A percentile compares a stretch with the other conserved stretches of the same genome.
These are phyloP conservation scores for Carpatolechia fugitivella DNA, from an alignment of 2,888 invertebrate genomes.

Conservation along the genomic window DNA sequence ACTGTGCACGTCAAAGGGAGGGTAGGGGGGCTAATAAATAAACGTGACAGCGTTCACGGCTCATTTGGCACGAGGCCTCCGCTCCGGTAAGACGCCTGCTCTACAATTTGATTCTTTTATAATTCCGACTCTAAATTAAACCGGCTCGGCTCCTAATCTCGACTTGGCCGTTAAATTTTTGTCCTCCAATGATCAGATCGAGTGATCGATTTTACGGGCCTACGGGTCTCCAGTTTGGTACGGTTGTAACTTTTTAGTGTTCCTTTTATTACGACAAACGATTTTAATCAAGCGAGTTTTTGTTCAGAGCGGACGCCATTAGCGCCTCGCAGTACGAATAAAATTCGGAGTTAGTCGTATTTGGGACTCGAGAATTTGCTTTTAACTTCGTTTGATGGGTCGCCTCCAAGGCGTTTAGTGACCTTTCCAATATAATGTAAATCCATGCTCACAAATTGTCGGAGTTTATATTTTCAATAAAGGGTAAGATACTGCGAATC, in stretches of 20 bases:
- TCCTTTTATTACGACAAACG: constrained; percentile 78
- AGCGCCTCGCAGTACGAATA: constrained; percentile 66
- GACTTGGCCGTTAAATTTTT: constrained; percentile 64
- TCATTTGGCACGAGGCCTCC: constrained; percentile 55
- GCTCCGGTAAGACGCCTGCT: constrained; percentile 39
- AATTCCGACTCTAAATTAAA: constrained; percentile 58
- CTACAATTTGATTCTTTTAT: constrained; percentile 60
- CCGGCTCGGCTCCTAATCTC: constrained; percentile 50
- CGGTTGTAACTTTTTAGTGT: constrained; percentile 76
- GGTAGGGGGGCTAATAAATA: constrained; percentile 51
- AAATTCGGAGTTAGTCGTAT: constrained; percentile 68
- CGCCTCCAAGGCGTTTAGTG: constrained; percentile 38
- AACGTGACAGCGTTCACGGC: constrained; percentile 56
- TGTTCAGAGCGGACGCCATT: constrained; percentile 68
- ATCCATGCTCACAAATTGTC: constrained; percentile 33
- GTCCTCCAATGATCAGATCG: constrained; percentile 66
- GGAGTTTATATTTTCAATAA: constrained; percentile 33
- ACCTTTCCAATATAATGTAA: constrained; percentile 43
- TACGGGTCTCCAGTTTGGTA: constrained; percentile 65
- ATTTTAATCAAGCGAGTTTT: constrained; percentile 79
- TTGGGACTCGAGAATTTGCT: constrained; percentile 65
- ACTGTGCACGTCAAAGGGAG: constrained; percentile 31
- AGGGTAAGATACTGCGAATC: constrained; percentile 4
- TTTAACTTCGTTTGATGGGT: constrained; percentile 68
- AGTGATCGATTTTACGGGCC: constrained; percentile 75